Conservation (phyloP, 2,113 vertebrate genomes). For the Cyprinodon tularosa region DNA sequence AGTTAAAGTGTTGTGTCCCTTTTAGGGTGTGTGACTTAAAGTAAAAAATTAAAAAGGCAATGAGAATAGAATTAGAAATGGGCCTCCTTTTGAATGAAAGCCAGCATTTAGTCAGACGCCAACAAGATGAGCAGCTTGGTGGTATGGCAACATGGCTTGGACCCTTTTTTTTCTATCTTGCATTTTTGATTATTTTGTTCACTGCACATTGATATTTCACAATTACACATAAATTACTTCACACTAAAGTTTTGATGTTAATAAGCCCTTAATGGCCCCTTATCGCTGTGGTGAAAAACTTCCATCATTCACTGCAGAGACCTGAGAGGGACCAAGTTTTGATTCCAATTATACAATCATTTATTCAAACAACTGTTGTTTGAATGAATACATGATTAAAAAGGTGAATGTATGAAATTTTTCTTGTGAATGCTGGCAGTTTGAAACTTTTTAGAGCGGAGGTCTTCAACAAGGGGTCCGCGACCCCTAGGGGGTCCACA, state of each 20-base stretch:
- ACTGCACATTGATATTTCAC: constrained; percentile 7
- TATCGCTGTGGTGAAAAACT: constrained; percentile 7
- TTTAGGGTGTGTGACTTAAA: constrained; percentile 55
- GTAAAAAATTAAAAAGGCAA: constrained; percentile 11
- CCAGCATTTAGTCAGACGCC: constrained; percentile 49
- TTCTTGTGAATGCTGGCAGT: too few species aligned
- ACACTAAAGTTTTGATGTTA: constrained; percentile 28
- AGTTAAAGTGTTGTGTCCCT: constrained; percentile 46
- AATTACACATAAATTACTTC: constrained; percentile 16
- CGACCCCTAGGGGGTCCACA: too few species aligned
- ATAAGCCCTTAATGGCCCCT: constrained; percentile 6
- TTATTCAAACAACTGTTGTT: not conserved
- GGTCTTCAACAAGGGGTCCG: too few species aligned
- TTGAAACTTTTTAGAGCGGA: too few species aligned
- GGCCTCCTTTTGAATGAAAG: constrained; percentile 53
- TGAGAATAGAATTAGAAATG: constrained; percentile 8
- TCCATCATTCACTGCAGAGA: constrained; percentile 9
- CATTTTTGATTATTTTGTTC: constrained; percentile 8
- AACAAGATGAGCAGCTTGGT: constrained; percentile 63
- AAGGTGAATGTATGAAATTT: too few species aligned
- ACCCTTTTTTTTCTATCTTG: constrained; percentile 24
- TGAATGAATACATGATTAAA: too few species aligned
- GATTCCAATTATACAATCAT: not conserved
- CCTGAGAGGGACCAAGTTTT: constrained; percentile 5
- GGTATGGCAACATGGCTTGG: constrained; percentile 33